These are phyloP conservation scores for Halocaridina rubra DNA, from an alignment of 2,888 invertebrate genomes.

Conservation along the genomic window DNA sequence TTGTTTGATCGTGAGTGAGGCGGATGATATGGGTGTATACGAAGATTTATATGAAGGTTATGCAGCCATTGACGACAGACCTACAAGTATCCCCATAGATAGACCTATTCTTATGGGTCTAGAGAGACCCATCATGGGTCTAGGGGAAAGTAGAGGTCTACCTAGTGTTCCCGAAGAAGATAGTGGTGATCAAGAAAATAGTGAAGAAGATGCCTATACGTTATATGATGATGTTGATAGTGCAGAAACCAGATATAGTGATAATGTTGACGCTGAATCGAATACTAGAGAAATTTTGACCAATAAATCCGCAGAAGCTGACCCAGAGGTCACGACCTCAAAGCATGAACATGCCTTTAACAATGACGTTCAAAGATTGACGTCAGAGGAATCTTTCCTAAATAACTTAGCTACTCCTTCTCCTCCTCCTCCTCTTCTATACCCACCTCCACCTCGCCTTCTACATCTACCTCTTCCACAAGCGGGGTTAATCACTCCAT, in stretches of 20 bases:
- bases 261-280: not conserved
- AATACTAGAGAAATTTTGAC: not conserved
- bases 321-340: not conserved
- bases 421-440: too few relatives aligned
- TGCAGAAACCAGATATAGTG: not conserved
- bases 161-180: conserved; percentile 21
- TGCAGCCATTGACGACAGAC: conserved; percentile 65
- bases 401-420: too few relatives aligned
- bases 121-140: not conserved
- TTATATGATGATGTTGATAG: conserved; percentile 28
- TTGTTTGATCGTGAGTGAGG: conserved; percentile 64
- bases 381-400: not conserved
- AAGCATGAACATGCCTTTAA: not conserved
- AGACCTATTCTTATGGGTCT: not conserved
- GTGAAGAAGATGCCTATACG: not conserved
- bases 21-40: conserved; percentile 67
- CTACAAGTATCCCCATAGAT: too few relatives aligned
- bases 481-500: too few relatives aligned
- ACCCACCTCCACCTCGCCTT: too few relatives aligned
- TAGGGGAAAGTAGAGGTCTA: not conserved
- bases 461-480: too few relatives aligned
- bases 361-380: not conserved
- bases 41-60: conserved; percentile 67
- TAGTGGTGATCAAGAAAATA: conserved; percentile 26
- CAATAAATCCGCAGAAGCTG: not conserved